Conservation (phyloP, 2,888 invertebrate genomes). For the Corbicula japonica region DNA sequence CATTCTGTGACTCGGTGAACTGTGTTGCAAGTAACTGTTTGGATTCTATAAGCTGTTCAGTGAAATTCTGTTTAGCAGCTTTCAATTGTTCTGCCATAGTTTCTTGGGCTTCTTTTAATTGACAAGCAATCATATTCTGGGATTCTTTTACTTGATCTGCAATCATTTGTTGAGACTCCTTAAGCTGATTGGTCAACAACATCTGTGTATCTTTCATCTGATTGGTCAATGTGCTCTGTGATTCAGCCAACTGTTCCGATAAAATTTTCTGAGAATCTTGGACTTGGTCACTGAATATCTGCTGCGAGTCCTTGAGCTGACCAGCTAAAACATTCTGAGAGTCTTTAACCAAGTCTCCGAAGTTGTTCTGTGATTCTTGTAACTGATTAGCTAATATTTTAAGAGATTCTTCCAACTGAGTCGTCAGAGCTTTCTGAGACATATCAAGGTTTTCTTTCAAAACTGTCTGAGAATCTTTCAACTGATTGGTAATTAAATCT, state of each 20-base stretch:
- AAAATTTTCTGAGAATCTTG: slow-evolving; percentile 63
- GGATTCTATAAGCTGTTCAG: slow-evolving; percentile 51
- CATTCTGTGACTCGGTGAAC: slow-evolving; percentile 47
- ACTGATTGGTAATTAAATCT: slow-evolving; percentile 36
- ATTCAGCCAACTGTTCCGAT: slow-evolving; percentile 58
- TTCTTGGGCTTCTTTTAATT: slow-evolving; percentile 61
- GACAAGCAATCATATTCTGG: slow-evolving; percentile 61
- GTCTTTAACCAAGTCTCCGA: slow-evolving; percentile 63
- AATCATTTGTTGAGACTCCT: slow-evolving; percentile 59
- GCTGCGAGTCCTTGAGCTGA: slow-evolving; percentile 62
- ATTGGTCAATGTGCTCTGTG: slow-evolving; percentile 56
- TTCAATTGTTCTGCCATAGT: slow-evolving; percentile 60
- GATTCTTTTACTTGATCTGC: slow-evolving; percentile 62
- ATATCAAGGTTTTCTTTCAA: slow-evolving; percentile 48
- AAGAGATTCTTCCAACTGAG: slow-evolving; percentile 56
- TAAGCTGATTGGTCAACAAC: slow-evolving; percentile 56
- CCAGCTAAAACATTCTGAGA: slow-evolving; percentile 54
- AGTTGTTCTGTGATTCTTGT: slow-evolving; percentile 57
- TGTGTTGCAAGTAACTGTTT: slow-evolving; percentile 47
- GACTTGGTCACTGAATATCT: slow-evolving; percentile 61
- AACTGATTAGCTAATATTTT: slow-evolving; percentile 49
- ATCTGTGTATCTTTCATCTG: slow-evolving; percentile 62
- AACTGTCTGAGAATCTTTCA: slow-evolving; percentile 53
- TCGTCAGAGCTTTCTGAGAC: slow-evolving; percentile 49
- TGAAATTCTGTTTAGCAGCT: slow-evolving; percentile 45